These are phyloP conservation scores for Drosophila mayaguana DNA, from an alignment of 2,888 invertebrate species.

Conservation along the genomic window DNA sequence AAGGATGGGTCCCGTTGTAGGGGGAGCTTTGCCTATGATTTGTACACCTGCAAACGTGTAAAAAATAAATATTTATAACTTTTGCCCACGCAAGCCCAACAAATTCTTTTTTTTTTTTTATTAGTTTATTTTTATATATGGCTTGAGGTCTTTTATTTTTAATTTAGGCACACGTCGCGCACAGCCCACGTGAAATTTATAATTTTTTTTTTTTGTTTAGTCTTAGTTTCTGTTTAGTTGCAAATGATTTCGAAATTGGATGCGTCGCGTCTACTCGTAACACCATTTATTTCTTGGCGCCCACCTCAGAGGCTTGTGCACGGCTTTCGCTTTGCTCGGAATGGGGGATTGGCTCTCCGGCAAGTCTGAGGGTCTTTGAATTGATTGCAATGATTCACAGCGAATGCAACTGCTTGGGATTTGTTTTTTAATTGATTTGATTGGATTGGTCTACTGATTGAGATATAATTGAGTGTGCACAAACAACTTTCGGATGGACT, in stretches of 20 bases:
- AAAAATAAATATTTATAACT: constrained; percentile 68
- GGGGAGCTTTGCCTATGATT: constrained; percentile 17
- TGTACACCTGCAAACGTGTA: constrained; percentile 65
- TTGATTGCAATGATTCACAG: constrained; percentile 64
- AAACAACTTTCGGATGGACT: constrained; percentile 26
- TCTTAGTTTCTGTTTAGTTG: constrained; percentile 39
- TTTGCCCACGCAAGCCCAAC: constrained; percentile 57
- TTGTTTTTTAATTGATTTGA: constrained; percentile 71
- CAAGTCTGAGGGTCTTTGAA: constrained; percentile 41
- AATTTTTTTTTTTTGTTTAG: constrained; percentile 16
- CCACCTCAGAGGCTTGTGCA: constrained; percentile 52
- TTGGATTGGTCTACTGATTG: constrained; percentile 63
- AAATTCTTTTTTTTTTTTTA: constrained; percentile 48
- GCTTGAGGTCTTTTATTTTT: constrained; percentile 37
- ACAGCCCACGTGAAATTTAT: constrained; percentile 51
- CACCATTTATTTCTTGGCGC: constrained; percentile 52
- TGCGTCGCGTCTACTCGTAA: constrained; percentile 53
- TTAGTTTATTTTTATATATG: constrained; percentile 11
- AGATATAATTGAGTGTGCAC: constrained; percentile 53
- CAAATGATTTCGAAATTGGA: constrained; percentile 67
- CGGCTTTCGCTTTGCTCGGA: constrained; percentile 25
- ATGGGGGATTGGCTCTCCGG: constrained; percentile 56
- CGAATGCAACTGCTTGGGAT: constrained; percentile 48
- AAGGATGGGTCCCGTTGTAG: constrained; percentile 19
- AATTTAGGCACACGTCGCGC: constrained; percentile 37